phyloP scores from a whole-genome alignment of 2,797 vertebrate genomes.

The Tenualosa ilisha region DNA sequence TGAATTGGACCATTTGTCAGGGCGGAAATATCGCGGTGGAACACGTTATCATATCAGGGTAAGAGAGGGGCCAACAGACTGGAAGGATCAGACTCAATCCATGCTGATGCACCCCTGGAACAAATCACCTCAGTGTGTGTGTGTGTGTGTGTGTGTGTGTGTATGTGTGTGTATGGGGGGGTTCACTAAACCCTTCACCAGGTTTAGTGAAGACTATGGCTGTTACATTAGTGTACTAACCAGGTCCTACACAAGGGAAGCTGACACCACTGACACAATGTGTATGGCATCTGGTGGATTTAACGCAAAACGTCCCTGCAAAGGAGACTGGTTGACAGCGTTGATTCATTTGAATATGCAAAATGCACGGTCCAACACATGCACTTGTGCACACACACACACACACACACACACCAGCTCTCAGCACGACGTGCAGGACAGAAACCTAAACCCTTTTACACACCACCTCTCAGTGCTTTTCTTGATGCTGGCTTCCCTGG shows the following conservation, averaged over 20 bases:
- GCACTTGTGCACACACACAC: constrained; percentile 22
- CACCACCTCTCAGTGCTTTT: not conserved
- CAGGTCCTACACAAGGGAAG: not conserved
- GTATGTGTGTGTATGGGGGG: not conserved
- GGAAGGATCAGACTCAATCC: constrained; percentile 35
- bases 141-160: not conserved
- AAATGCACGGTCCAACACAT: not conserved
- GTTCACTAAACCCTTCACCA: too few species aligned
- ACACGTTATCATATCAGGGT: constrained; percentile 42
- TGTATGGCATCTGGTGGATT: not conserved
- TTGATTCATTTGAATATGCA: constrained; percentile 25
- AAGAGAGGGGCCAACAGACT: constrained; percentile 21
- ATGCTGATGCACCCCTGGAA: constrained; percentile 19
- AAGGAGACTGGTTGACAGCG: constrained; percentile 8
- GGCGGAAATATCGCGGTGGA: constrained; percentile 41
- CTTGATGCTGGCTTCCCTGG: too few species aligned
- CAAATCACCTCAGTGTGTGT: not conserved
- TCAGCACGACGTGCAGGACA: not conserved
- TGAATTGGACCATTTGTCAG: constrained; percentile 56
- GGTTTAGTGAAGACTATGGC: not conserved
- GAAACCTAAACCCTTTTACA: not conserved
- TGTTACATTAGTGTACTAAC: not conserved
- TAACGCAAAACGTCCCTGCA: not conserved
- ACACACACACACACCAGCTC: constrained; percentile 16
- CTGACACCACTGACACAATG: not conserved